Conservation (phyloP, 2,113 vertebrate species). For the Chaetorhynchus papuensis region DNA sequence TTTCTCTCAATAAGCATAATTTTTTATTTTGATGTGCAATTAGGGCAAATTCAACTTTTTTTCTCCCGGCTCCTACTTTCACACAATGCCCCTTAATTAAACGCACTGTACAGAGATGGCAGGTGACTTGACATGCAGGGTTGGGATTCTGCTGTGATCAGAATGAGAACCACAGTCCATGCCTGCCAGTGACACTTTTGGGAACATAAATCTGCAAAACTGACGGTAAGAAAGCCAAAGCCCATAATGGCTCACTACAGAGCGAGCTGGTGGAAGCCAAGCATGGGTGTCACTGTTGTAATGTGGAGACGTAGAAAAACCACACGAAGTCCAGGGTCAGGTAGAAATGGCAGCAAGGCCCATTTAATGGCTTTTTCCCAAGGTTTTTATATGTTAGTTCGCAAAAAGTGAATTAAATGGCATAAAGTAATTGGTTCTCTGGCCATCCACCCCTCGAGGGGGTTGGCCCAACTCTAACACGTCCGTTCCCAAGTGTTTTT, state of each 20-base stretch:
- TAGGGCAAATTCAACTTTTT: constrained; percentile 54
- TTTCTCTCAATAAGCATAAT: constrained; percentile 58
- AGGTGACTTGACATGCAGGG: constrained; percentile 12
- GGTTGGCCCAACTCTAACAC: no score
- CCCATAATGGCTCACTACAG: not conserved
- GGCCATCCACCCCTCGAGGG: no score
- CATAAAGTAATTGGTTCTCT: no score
- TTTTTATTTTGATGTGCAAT: constrained; percentile 67
- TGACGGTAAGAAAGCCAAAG: not conserved
- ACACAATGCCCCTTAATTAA: constrained; percentile 57
- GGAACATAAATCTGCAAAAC: not conserved
- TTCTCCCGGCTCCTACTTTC: not conserved
- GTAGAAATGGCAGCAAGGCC: no score
- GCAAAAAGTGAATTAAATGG: no score
- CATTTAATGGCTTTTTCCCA: no score
- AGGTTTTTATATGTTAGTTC: no score
- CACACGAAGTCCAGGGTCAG: no score
- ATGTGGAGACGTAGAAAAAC: no score
- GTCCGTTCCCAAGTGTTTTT: no score
- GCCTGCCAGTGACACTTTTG: not conserved
- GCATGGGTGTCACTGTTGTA: no score
- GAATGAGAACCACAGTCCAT: not conserved
- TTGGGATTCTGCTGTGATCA: constrained; percentile 6
- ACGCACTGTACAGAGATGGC: not conserved
- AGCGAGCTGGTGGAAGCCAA: not conserved